phyloP scores from a whole-genome alignment of 35 echinoderm and acorn worm genomes.

The Strongylocentrotus purpuratus region DNA sequence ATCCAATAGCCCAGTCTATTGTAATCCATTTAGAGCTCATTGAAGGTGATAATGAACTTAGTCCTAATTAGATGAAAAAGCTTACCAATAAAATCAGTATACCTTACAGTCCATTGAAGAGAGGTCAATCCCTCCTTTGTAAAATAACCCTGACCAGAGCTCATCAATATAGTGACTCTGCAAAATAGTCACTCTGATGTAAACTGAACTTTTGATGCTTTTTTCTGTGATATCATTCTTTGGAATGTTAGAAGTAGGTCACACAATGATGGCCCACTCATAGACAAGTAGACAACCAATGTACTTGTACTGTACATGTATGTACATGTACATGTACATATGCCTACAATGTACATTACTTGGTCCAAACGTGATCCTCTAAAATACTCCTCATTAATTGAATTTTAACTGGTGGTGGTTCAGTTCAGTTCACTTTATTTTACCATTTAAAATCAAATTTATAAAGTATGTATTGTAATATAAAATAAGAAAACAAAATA shows the following conservation, averaged over 20 bases:
- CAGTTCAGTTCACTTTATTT: too few relatives aligned
- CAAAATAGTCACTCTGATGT: not conserved
- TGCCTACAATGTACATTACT: too few relatives aligned
- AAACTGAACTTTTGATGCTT: not conserved
- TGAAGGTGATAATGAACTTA: conserved; percentile 11
- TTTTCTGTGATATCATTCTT: not conserved
- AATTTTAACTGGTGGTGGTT: too few relatives aligned
- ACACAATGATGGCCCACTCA: not conserved
- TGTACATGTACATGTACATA: too few relatives aligned
- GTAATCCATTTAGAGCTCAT: not conserved
- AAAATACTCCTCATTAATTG: too few relatives aligned
- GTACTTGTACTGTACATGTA: too few relatives aligned
- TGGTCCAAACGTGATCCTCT: too few relatives aligned
- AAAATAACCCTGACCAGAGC: too few relatives aligned
- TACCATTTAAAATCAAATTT: too few relatives aligned
- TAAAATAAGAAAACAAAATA: too few relatives aligned
- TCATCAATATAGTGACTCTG: not conserved
- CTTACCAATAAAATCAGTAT: not conserved
- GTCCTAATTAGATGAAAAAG: not conserved
- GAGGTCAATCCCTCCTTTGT: not conserved
- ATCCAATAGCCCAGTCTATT: not conserved
- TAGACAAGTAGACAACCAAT: too few relatives aligned
- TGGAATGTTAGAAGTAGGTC: not conserved
- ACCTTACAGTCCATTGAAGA: not conserved
- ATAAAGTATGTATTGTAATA: too few relatives aligned